A percentile compares a stretch with the other conserved stretches of the same genome.
phyloP scores from a whole-genome alignment of 2,797 vertebrate genomes.

The Typhlichthys subterraneus region DNA sequence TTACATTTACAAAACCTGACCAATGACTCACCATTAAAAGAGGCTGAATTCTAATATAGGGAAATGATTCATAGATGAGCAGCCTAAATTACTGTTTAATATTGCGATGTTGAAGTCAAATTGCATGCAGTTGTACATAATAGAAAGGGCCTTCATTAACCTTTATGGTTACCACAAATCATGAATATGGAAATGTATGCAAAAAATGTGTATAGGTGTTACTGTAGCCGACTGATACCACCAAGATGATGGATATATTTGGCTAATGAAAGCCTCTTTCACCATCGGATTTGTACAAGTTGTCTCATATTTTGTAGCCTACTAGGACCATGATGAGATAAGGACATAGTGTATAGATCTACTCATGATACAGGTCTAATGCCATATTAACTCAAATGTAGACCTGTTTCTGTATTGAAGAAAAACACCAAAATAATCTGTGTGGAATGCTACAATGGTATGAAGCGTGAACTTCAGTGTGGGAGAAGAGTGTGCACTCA shows the following conservation, averaged over 20 bases:
- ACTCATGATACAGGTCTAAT: too few relatives aligned
- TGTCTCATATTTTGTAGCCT: conserved; percentile 36
- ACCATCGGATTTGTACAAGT: conserved; percentile 42
- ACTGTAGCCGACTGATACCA: conserved; percentile 50
- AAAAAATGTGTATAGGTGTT: conserved; percentile 72
- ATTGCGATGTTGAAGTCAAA: conserved; percentile 47
- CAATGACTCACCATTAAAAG: conserved; percentile 22
- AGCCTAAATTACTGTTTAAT: conserved; percentile 59
- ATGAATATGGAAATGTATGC: conserved; percentile 76
- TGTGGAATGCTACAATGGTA: too few relatives aligned
- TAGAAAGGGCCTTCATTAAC: conserved; percentile 71
- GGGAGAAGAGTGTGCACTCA: too few relatives aligned
- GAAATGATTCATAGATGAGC: conserved; percentile 47
- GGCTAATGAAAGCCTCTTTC: conserved; percentile 53
- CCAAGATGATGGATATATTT: conserved; percentile 55
- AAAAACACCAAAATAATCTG: too few relatives aligned
- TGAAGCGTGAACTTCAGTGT: too few relatives aligned
- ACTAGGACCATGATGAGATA: conserved; percentile 18
- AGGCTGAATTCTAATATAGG: conserved; percentile 47
- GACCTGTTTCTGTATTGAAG: too few relatives aligned
- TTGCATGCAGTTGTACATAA: conserved; percentile 68
- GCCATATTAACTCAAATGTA: too few relatives aligned
- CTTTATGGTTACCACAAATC: conserved; percentile 67
- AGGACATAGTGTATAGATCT: too few relatives aligned
- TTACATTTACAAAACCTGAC: conserved; percentile 13